A percentile compares a stretch with the other conserved stretches of the same genome.
Conservation (phyloP, 1,140 invertebrate genomes). For the Brachionus paranguensis region DNA sequence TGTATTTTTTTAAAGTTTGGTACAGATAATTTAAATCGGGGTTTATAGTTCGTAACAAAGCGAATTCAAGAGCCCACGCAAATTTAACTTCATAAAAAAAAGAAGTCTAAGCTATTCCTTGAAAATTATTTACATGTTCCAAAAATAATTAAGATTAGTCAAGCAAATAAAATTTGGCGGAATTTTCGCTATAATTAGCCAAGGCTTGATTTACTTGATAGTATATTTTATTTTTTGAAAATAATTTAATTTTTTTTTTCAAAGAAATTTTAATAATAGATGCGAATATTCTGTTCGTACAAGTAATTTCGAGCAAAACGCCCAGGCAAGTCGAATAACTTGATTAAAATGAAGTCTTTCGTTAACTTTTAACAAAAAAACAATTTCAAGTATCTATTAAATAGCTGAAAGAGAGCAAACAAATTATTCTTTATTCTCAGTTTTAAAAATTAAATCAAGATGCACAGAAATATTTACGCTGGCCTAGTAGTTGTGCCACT, state of each 20-base stretch:
- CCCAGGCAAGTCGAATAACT: not conserved
- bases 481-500: constrained; percentile 9
- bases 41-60: not conserved
- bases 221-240: not conserved
- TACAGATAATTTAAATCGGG: constrained; percentile 2
- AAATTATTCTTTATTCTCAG: not conserved
- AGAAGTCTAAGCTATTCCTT: not conserved
- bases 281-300: not conserved
- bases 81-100: constrained; percentile 5
- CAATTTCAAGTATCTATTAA: constrained; percentile 17
- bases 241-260: constrained; percentile 2
- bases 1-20: not conserved
- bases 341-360: constrained; percentile 17
- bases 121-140: not conserved
- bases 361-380: not conserved
- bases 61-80: not conserved
- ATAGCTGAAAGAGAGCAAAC: not conserved
- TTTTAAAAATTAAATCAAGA: not conserved
- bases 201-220: not conserved
- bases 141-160: not conserved
- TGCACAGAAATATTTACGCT: constrained; percentile 39
- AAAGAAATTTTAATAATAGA: constrained; percentile 19
- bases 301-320: not conserved
- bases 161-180: not conserved
- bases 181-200: not conserved